Evolutionary conservation across 2,888 invertebrate species (phyloP).

Genomic region (Chironomus tentans): DNA sequence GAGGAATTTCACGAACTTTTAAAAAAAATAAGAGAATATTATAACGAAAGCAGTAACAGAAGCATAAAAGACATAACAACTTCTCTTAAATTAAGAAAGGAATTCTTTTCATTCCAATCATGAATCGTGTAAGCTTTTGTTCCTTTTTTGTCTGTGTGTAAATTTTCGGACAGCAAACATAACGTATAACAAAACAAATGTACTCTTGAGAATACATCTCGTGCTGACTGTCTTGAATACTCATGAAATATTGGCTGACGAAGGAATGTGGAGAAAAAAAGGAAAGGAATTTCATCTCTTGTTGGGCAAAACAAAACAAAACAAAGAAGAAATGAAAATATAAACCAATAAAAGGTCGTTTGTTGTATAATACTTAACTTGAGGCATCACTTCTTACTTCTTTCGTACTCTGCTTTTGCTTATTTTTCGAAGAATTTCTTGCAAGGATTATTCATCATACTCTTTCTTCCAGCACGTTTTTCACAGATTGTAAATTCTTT

Average conservation of each 20-base stretch:
- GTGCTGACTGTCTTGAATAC: conserved; percentile 12
- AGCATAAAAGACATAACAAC: neutral
- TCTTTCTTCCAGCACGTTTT: too few relatives aligned
- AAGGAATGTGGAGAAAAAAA: conserved; percentile 22
- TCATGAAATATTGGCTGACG: neutral
- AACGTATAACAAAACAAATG: conserved; percentile 18
- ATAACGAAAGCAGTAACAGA: conserved; percentile 8
- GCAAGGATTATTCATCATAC: neutral
- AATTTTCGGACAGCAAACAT: conserved; percentile 5
- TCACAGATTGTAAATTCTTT: too few relatives aligned
- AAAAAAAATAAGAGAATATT: neutral
- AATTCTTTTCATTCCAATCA: conserved; percentile 25
- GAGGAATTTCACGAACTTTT: conserved; percentile 21
- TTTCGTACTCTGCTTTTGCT: neutral
- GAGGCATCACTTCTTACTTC: too few relatives aligned
- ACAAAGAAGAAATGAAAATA: neutral
- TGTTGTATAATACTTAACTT: neutral
- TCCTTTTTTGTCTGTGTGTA: conserved; percentile 17
- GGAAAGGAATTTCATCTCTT: conserved; percentile 24
- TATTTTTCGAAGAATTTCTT: neutral
- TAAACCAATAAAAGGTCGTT: neutral
- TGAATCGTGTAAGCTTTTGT: conserved; percentile 11
- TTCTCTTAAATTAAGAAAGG: conserved; percentile 13
- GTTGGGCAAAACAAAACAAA: conserved; percentile 20
- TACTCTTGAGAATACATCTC: conserved; percentile 16